Conservation (phyloP, 2,113 vertebrate species). For the Mus pahari region DNA sequence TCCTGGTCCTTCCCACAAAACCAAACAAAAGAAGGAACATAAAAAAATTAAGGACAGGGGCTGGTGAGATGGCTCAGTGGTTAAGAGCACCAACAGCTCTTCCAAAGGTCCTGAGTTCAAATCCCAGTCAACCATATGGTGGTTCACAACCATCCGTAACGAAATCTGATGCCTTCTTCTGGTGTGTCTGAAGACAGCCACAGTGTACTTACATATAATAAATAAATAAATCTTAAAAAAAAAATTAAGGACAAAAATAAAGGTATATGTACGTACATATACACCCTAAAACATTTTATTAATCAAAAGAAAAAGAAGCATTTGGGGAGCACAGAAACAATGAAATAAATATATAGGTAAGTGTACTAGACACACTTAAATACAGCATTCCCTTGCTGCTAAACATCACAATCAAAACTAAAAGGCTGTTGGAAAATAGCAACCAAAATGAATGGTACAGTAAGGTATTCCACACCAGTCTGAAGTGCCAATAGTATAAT, state of each 20-base stretch:
- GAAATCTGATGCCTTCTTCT: too few species aligned
- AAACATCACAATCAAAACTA: constrained; percentile 20
- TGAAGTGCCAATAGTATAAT: neutral
- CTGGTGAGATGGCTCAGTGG: too few species aligned
- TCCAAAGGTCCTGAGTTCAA: too few species aligned
- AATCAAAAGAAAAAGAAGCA: neutral
- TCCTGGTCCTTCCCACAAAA: neutral
- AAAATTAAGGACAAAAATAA: neutral
- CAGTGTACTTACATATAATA: too few species aligned
- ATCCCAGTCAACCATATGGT: too few species aligned
- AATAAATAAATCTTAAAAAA: too few species aligned
- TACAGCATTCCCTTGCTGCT: neutral
- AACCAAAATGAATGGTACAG: neutral
- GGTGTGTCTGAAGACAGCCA: too few species aligned
- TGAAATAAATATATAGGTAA: neutral
- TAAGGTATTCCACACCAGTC: neutral
- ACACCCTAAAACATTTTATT: neutral
- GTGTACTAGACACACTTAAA: neutral
- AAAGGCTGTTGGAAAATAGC: neutral
- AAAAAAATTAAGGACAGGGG: too few species aligned
- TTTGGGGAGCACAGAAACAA: neutral
- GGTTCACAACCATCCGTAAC: too few species aligned
- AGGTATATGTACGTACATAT: neutral
- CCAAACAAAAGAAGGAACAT: neutral
- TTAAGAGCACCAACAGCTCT: too few species aligned